Percentiles rank a stretch among this genome's conserved stretches.
Conservation (phyloP, 2,797 vertebrate genomes). For the Sphaeramia orbicularis region DNA sequence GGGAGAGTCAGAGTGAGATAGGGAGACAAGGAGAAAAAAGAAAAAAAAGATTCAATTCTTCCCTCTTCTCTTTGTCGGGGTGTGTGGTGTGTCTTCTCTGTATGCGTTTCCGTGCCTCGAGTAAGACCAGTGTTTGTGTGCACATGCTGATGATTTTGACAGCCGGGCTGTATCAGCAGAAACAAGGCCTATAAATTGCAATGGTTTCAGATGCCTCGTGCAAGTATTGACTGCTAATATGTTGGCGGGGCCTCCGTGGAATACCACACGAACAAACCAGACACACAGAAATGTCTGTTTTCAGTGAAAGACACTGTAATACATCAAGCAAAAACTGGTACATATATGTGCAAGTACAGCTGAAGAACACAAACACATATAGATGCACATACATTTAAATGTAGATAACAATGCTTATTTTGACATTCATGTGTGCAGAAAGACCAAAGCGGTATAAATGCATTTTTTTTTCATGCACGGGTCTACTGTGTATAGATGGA, state of each 20-base stretch:
- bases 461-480: slow-evolving; percentile 5
- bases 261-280: slow-evolving; percentile 49
- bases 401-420: neutral
- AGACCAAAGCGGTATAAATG: neutral
- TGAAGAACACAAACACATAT: neutral
- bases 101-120: slow-evolving; percentile 67
- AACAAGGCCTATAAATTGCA: slow-evolving; percentile 81
- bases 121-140: slow-evolving; percentile 71
- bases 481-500: neutral
- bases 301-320: slow-evolving; percentile 16
- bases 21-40: slow-evolving; percentile 11
- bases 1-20: slow-evolving; percentile 44
- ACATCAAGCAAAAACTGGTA: slow-evolving; percentile 12
- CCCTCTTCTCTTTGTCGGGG: slow-evolving; percentile 28
- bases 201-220: slow-evolving; percentile 72
- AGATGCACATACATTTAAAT: slow-evolving; percentile 17
- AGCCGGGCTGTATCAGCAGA: slow-evolving; percentile 85
- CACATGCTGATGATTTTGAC: slow-evolving; percentile 81
- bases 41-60: slow-evolving; percentile 43
- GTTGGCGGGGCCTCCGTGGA: slow-evolving; percentile 42
- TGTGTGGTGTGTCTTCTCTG: slow-evolving; percentile 62
- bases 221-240: slow-evolving; percentile 80
- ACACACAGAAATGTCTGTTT: slow-evolving; percentile 39
- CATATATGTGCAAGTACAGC: slow-evolving; percentile 7
- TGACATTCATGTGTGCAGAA: neutral